A percentile compares a stretch with the other conserved stretches of the same genome.
These are phyloP conservation scores for Perca fluviatilis DNA, from an alignment of 2,113 vertebrate species.

Conservation along the genomic window DNA sequence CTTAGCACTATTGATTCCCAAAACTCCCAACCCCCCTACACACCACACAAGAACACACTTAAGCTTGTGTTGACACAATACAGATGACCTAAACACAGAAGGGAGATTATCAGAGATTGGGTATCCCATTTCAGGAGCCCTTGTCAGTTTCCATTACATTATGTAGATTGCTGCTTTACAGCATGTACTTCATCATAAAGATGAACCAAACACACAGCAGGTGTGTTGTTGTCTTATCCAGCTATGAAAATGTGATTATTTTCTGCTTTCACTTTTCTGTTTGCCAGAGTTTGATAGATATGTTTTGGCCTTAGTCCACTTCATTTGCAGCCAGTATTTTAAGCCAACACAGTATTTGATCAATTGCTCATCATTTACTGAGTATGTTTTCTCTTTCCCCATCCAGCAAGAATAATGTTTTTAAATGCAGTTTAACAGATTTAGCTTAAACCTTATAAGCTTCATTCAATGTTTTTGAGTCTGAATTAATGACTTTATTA, in stretches of 20 bases:
- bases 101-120: conserved; percentile 53
- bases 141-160: conserved; percentile 56
- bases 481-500: conserved; percentile 22
- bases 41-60: conserved; percentile 42
- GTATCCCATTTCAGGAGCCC: conserved; percentile 39
- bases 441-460: conserved; percentile 28
- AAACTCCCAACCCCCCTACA: conserved; percentile 46
- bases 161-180: conserved; percentile 15
- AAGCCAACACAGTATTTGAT: conserved; percentile 34
- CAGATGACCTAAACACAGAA: conserved; percentile 64
- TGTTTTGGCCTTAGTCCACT: conserved; percentile 7
- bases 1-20: conserved; percentile 74
- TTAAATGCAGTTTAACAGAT: conserved; percentile 9
- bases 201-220: conserved; percentile 17
- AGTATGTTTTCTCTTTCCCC: conserved; percentile 18
- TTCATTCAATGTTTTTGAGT: conserved; percentile 38
- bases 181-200: conserved; percentile 25
- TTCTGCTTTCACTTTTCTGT: conserved; percentile 7
- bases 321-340: conserved; percentile 25
- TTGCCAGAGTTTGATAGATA: conserved; percentile 35
- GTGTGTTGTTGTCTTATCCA: background rate
- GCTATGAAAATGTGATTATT: conserved; percentile 18
- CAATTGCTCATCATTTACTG: conserved; percentile 28
- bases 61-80: conserved; percentile 71
- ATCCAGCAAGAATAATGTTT: background rate